A percentile compares a stretch with the other conserved stretches of the same genome.
Conservation (phyloP, 2,113 vertebrate species). For the Thalassoma bifasciatum region DNA sequence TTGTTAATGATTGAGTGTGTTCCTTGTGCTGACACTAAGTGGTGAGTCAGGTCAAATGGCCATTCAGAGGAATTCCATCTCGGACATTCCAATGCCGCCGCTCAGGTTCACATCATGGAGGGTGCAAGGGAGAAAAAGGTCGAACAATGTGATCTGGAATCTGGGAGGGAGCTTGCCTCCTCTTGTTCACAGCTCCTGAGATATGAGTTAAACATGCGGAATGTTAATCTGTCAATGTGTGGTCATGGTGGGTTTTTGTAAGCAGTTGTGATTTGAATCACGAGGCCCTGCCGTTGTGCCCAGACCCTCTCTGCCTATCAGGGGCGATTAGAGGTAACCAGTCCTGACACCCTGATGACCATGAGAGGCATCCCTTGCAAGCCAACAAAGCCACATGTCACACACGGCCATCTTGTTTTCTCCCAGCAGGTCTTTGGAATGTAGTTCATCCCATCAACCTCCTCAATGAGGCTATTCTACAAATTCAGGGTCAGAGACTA, state of each 20-base stretch:
- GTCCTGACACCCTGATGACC: constrained; percentile 82
- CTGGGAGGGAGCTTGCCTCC: constrained; percentile 61
- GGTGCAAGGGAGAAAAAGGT: constrained; percentile 54
- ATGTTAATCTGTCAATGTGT: constrained; percentile 85
- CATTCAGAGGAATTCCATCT: constrained; percentile 78
- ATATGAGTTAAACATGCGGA: constrained; percentile 83
- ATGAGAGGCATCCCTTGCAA: constrained; percentile 78
- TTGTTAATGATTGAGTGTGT: constrained; percentile 75
- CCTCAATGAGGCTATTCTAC: constrained; percentile 69
- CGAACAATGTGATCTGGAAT: constrained; percentile 77
- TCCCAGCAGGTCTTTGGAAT: constrained; percentile 76
- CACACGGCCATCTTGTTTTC: constrained; percentile 78
- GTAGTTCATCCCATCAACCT: constrained; percentile 70
- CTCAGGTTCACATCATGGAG: constrained; percentile 72
- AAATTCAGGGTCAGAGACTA: constrained; percentile 75
- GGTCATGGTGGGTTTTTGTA: constrained; percentile 80
- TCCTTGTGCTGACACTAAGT: constrained; percentile 74
- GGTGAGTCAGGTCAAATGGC: constrained; percentile 80
- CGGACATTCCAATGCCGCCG: constrained; percentile 73
- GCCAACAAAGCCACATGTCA: constrained; percentile 82
- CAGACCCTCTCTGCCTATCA: constrained; percentile 74
- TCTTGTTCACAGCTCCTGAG: constrained; percentile 64
- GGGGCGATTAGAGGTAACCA: constrained; percentile 77
- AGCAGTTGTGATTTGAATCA: constrained; percentile 80
- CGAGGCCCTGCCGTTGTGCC: constrained; percentile 73